Conservation (phyloP, 2,113 vertebrate genomes). For the Vimba vimba region DNA sequence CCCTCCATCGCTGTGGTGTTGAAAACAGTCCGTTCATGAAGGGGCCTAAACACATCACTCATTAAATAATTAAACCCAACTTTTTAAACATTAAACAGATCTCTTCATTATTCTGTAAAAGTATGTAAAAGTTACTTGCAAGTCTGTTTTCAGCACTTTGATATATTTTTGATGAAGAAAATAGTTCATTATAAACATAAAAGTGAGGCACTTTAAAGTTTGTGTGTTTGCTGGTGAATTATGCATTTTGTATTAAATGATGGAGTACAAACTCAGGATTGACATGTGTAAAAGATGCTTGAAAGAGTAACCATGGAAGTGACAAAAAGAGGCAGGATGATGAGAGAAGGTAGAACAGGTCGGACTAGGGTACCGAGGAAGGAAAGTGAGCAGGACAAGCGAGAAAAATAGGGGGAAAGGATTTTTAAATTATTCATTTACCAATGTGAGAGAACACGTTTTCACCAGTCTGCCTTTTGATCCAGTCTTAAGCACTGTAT, state of each 20-base stretch:
- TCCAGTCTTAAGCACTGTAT: conserved; percentile 43
- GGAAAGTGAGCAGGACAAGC: not conserved
- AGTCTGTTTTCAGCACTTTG: not conserved
- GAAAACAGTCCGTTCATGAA: not conserved
- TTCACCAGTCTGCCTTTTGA: conserved; percentile 20
- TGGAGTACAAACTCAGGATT: not conserved
- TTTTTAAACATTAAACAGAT: conserved; percentile 3
- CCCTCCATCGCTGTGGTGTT: not conserved
- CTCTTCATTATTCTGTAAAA: not conserved
- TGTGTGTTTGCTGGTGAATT: not conserved
- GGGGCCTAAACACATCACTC: not conserved
- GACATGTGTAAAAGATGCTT: not conserved
- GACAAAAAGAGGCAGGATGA: not conserved
- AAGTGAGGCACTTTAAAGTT: conserved; percentile 15
- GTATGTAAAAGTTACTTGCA: not conserved
- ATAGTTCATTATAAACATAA: conserved; percentile 8
- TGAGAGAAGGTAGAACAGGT: not conserved
- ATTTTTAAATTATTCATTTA: conserved; percentile 45
- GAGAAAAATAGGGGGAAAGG: not conserved
- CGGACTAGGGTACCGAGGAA: not conserved
- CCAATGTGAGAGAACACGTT: conserved; percentile 45
- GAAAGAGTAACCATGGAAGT: not conserved
- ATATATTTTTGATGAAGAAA: not conserved
- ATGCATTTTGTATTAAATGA: conserved; percentile 5
- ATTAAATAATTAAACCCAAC: not conserved